A percentile compares a stretch with the other conserved stretches of the same genome.
These are phyloP conservation scores for Triops cancriformis DNA, from an alignment of 1,140 invertebrate genomes.

Conservation along the genomic window DNA sequence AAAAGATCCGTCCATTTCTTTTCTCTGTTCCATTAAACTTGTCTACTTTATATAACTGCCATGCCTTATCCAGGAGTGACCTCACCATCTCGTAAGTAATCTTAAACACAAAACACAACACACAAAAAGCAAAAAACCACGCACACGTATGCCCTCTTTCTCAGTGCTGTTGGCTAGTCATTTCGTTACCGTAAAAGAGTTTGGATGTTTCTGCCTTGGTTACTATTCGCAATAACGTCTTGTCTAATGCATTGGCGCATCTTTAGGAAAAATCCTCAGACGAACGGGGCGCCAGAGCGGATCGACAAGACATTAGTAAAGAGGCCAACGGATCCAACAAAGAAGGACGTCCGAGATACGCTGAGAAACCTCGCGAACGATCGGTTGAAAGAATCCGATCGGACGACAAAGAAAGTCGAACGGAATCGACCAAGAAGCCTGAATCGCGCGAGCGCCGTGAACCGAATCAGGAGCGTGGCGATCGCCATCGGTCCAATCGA, in stretches of 20 bases:
- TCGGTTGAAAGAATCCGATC: neutral
- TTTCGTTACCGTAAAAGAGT: neutral
- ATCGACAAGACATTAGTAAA: neutral
- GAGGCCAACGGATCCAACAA: neutral
- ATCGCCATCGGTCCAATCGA: neutral
- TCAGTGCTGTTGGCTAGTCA: constrained; percentile 1
- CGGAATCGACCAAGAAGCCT: neutral
- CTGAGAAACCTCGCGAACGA: neutral
- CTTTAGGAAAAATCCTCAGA: neutral
- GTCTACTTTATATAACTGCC: constrained; percentile 14
- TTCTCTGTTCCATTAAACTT: constrained; percentile 14
- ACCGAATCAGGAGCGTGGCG: neutral
- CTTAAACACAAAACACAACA: neutral
- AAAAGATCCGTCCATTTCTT: constrained; percentile 16
- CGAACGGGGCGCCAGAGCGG: neutral
- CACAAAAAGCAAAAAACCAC: neutral
- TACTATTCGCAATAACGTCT: neutral
- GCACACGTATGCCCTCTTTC: neutral
- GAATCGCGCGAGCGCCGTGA: neutral
- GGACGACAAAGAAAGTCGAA: neutral
- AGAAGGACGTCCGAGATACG: neutral
- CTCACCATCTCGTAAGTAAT: constrained; percentile 13
- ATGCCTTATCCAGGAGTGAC: constrained; percentile 8
- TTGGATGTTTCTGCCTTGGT: neutral
- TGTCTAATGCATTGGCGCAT: neutral